Percentiles rank a stretch among this genome's conserved stretches.
Evolutionary conservation across 1,140 invertebrate genomes (phyloP).

Genomic region (Zaprionus lachaisei): DNA sequence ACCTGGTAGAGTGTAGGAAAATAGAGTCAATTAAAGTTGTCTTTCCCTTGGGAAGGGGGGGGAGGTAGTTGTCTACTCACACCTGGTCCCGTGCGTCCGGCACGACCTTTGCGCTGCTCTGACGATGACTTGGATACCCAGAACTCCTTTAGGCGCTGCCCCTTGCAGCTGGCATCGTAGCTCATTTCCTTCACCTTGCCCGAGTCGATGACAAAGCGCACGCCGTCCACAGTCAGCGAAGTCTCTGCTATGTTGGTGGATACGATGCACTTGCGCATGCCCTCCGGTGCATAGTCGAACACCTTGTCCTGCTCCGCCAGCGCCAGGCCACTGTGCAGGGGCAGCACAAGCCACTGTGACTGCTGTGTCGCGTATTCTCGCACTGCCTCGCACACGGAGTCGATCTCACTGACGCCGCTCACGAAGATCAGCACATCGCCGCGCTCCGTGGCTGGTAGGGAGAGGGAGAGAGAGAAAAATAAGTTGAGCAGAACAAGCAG

Average conservation of each 20-base stretch:
- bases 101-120: conserved; percentile 98
- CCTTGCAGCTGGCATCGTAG: conserved; percentile 95
- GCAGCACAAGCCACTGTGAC: conserved; percentile 96
- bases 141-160: conserved; percentile 95
- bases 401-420: conserved; percentile 98
- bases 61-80: conserved; percentile 35
- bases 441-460: conserved; percentile 89
- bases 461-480: background rate
- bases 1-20: conserved; percentile 29
- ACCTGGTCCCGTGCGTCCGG: conserved; percentile 90
- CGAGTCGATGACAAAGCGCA: conserved; percentile 98
- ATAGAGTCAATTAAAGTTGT: background rate
- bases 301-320: conserved; percentile 98
- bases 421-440: conserved; percentile 98
- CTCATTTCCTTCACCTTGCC: conserved; percentile 99
- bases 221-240: conserved; percentile 99
- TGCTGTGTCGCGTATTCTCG: conserved; percentile 93
- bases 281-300: conserved; percentile 98
- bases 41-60: background rate
- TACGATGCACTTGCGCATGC: conserved; percentile 98
- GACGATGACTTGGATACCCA: conserved; percentile 99
- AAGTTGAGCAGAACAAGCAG: background rate
- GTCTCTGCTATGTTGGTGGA: conserved; percentile 99
- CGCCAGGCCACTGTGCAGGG: conserved; percentile 96
- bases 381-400: conserved; percentile 94